Conservation (phyloP, 1,140 invertebrate species). For the Saccostrea cuccullata region DNA sequence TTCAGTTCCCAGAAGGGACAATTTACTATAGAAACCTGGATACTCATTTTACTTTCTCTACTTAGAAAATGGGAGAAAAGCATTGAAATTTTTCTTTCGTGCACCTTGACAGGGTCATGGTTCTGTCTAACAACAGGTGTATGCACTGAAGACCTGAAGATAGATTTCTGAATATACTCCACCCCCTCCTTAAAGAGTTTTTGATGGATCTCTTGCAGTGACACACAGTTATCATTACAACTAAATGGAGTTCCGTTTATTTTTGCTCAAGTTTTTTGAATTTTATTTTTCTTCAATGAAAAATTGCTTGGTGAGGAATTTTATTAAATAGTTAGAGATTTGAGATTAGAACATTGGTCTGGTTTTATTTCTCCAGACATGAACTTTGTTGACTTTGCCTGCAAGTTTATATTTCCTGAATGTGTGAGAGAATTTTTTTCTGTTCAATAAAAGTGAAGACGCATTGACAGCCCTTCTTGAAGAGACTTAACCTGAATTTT, state of each 20-base stretch:
- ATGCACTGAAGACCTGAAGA: constrained; percentile 1
- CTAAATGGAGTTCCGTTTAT: not conserved
- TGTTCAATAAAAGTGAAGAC: constrained; percentile 30
- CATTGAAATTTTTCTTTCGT: constrained; percentile 7
- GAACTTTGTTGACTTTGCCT: constrained; percentile 33
- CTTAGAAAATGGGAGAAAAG: constrained; percentile 20
- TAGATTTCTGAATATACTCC: not conserved
- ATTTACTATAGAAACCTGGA: not conserved
- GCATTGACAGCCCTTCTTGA: constrained; percentile 17
- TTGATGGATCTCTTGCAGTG: constrained; percentile 12
- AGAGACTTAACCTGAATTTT: constrained; percentile 31
- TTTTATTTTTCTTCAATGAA: not conserved
- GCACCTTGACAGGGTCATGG: constrained; percentile 22
- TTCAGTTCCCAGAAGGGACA: not conserved
- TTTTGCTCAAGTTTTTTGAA: not conserved
- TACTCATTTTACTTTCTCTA: not conserved
- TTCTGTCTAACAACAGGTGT: constrained; percentile 19
- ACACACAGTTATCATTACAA: constrained; percentile 16
- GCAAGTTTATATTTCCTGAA: not conserved
- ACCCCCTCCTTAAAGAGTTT: not conserved
- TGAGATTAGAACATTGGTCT: constrained; percentile 10
- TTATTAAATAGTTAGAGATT: not conserved
- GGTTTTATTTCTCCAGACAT: not conserved
- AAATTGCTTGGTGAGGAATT: not conserved
- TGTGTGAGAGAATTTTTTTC: constrained; percentile 21